Conservation (phyloP, 1,140 invertebrate species). For the Carposina sasakii region DNA sequence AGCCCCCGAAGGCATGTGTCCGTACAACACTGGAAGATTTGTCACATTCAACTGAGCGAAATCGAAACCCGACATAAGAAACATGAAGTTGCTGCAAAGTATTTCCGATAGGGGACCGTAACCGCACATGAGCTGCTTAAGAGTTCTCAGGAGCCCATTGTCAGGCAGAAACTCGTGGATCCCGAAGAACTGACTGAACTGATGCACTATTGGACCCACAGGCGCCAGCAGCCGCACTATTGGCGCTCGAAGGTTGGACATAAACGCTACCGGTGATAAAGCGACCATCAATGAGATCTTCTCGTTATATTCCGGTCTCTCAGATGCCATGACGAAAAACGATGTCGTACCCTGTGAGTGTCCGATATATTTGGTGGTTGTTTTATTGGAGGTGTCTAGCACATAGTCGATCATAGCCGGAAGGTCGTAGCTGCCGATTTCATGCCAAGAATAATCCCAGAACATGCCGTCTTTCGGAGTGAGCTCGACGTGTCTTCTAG, state of each 20-base stretch:
- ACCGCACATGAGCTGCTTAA: constrained; percentile 32
- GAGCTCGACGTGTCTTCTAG: constrained; percentile 67
- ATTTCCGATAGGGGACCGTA: constrained; percentile 25
- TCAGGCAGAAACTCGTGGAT: constrained; percentile 38
- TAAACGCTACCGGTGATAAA: constrained; percentile 77
- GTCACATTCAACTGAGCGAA: constrained; percentile 58
- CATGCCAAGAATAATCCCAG: constrained; percentile 77
- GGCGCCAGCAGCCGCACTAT: constrained; percentile 49
- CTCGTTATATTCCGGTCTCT: constrained; percentile 75
- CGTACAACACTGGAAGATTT: constrained; percentile 80
- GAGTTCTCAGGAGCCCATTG: constrained; percentile 17
- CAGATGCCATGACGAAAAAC: constrained; percentile 75
- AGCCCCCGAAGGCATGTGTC: constrained; percentile 85
- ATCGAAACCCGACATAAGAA: constrained; percentile 33
- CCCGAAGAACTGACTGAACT: constrained; percentile 23
- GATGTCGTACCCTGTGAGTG: constrained; percentile 80
- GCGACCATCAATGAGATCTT: constrained; percentile 77
- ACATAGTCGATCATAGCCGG: constrained; percentile 73
- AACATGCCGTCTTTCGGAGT: constrained; percentile 72
- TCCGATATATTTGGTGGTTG: constrained; percentile 75
- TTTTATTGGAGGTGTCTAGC: constrained; percentile 50
- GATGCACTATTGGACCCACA: constrained; percentile 21
- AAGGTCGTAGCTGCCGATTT: constrained; percentile 72
- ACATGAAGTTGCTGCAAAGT: constrained; percentile 31
- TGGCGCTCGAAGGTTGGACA: constrained; percentile 71